Percentiles rank a stretch among this genome's conserved stretches.
Conservation (phyloP, 2,888 invertebrate genomes). For the Cerceris rybyensis region DNA sequence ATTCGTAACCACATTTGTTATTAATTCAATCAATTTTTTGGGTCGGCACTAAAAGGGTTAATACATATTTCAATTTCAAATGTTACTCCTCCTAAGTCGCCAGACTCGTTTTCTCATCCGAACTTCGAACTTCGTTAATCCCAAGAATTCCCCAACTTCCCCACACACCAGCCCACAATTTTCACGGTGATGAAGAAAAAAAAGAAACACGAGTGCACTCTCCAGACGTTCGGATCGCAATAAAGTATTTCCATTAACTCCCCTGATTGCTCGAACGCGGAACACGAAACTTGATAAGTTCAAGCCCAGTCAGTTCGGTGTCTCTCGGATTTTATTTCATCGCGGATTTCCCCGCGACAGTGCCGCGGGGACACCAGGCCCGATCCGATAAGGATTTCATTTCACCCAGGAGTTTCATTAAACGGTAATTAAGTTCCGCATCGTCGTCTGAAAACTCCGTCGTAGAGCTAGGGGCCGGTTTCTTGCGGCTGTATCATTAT, state of each 20-base stretch:
- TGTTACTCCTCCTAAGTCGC: too few relatives aligned
- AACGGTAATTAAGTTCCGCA: slow-evolving; percentile 78
- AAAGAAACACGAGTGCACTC: too few relatives aligned
- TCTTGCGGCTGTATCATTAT: slow-evolving; percentile 73
- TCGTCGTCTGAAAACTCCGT: slow-evolving; percentile 57
- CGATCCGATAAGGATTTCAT: slow-evolving; percentile 77
- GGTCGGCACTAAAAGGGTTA: too few relatives aligned
- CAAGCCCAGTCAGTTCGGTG: neutral
- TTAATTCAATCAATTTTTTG: too few relatives aligned
- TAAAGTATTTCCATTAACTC: neutral
- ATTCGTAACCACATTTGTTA: too few relatives aligned
- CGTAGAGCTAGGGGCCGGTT: slow-evolving; percentile 46
- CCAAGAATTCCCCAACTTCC: too few relatives aligned
- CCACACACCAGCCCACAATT: too few relatives aligned
- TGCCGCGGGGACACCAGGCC: slow-evolving; percentile 20
- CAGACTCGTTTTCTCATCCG: too few relatives aligned
- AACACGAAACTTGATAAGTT: slow-evolving; percentile 7
- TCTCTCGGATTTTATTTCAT: slow-evolving; percentile 23
- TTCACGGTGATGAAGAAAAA: too few relatives aligned
- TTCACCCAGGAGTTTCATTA: slow-evolving; percentile 77
- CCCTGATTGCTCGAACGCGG: neutral
- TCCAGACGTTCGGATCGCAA: too few relatives aligned
- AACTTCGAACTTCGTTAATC: too few relatives aligned
- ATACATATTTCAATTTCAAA: too few relatives aligned
- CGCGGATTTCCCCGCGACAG: slow-evolving; percentile 23